phyloP scores from a whole-genome alignment of 2,797 vertebrate species.

The Syndactyla subalaris region DNA sequence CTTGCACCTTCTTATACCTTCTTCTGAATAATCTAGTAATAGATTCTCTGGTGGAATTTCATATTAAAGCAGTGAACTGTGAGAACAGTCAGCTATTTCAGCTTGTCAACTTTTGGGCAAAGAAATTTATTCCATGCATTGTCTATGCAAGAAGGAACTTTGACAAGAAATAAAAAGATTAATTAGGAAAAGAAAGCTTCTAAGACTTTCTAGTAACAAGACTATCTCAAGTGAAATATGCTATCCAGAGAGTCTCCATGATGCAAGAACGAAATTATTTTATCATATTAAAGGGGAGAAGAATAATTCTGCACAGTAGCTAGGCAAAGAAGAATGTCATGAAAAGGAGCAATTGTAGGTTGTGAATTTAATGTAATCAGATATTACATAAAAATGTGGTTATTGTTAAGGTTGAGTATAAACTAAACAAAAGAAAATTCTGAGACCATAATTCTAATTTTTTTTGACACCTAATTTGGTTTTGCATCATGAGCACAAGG shows the following conservation, averaged over 20 bases:
- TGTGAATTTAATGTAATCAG: not conserved
- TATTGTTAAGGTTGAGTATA: not conserved
- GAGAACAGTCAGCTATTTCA: not conserved
- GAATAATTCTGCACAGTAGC: not conserved
- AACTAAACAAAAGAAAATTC: not conserved
- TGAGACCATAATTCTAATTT: not conserved
- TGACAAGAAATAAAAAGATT: conserved; percentile 1
- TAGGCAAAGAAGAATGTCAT: not conserved
- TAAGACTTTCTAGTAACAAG: not conserved
- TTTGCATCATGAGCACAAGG: not conserved
- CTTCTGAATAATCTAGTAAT: not conserved
- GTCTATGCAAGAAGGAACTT: not conserved
- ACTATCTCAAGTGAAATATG: not conserved
- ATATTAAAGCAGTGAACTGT: not conserved
- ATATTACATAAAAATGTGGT: not conserved
- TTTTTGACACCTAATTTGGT: not conserved
- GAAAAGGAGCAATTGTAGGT: not conserved
- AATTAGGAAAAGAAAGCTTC: not conserved
- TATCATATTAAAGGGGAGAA: not conserved
- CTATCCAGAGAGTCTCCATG: not conserved
- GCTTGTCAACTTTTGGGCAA: not conserved
- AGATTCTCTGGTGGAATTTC: not conserved
- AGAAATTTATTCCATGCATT: not conserved
- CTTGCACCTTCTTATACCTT: not conserved
- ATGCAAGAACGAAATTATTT: not conserved